A percentile compares a stretch with the other conserved stretches of the same genome.
phyloP scores from a whole-genome alignment of 1,140 invertebrate species.

The Drosophila teissieri region DNA sequence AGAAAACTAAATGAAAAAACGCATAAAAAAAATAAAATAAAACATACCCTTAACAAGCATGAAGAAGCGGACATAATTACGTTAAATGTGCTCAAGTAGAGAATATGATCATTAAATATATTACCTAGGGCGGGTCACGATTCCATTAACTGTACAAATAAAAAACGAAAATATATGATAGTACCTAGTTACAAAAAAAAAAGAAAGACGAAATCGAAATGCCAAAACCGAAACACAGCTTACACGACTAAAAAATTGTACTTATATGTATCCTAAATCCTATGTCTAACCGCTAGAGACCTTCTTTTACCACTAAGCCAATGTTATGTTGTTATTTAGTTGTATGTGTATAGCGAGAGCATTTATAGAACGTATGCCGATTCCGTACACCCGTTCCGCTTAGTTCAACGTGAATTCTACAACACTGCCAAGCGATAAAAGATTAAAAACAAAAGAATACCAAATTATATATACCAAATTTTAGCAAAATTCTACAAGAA shows the following conservation, averaged over 20 bases:
- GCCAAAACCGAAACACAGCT: conserved; percentile 30
- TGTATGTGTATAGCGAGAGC: conserved; percentile 47
- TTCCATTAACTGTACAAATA: conserved; percentile 76
- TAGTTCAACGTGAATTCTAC: conserved; percentile 46
- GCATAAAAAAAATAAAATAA: conserved; percentile 16
- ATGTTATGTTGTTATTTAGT: conserved; percentile 52
- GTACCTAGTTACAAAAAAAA: conserved; percentile 13
- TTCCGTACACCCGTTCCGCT: conserved; percentile 30
- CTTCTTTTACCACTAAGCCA: conserved; percentile 40
- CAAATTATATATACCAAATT: conserved; percentile 30
- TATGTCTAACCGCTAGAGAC: conserved; percentile 41
- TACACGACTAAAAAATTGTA: conserved; percentile 36
- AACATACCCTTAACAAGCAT: conserved; percentile 32
- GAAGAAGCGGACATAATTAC: conserved; percentile 35
- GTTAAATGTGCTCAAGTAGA: conserved; percentile 51
- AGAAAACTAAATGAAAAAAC: conserved; percentile 20
- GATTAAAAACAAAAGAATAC: conserved; percentile 17
- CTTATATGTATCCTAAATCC: conserved; percentile 36
- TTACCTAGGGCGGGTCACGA: conserved; percentile 42
- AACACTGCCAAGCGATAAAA: conserved; percentile 45
- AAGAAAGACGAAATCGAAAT: conserved; percentile 24
- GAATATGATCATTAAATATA: conserved; percentile 44
- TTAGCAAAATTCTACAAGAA: conserved; percentile 45
- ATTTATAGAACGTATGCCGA: conserved; percentile 19
- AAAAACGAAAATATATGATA: conserved; percentile 28